Evolutionary conservation across 2,113 vertebrate species (phyloP), one percentile per base, ranked within the genome.

Genomic region (Daubentonia madagascariensis): DNA sequence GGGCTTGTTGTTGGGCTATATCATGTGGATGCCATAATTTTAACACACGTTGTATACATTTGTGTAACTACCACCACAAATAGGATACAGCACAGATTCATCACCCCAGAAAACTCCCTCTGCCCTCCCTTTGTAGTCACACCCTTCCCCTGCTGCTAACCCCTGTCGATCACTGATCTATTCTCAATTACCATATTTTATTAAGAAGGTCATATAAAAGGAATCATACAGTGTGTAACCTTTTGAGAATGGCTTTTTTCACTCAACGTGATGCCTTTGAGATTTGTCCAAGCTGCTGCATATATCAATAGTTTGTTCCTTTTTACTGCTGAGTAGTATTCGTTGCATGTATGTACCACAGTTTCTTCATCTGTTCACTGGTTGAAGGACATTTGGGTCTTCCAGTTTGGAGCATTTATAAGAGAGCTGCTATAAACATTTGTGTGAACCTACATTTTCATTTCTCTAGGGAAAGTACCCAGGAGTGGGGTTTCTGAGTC

Each of bases 131-230:
- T 40, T 93, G 18, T 78, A 32, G n/a, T 80, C 43, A 79, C 1
- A 48, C 2, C 54, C 2, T 43, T 9, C 20, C 32, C 0, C 5
- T 6, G 18, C 23, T 48, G 23, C 28, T n/a, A 84, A 37, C 30
- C 17, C 76, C 57, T 14, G 2, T 90, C 43, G 43, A 70, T 52
- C 59, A 72, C n/a, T 68, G 37, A 78, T 50, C n/a, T 96, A 23
- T 52, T 85, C 17, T 72, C 13, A 32, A 78, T 40, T 52, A 96
- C 12, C 35, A 78, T 37, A 48, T 89, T 96, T 93, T 85, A 89
- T 76, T 90, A 92, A 37, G 75, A 80, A 88, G 76, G 78, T 70
- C 70, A 63, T 52, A 70, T 59, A 93, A 89, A 84, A 61, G 85
- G 43, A 89, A 43, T 93, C 40, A 17, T 89, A 50, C 13, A 81